These are phyloP conservation scores for Candoia aspera DNA, from an alignment of 2,113 vertebrate species.

Conservation along the genomic window DNA sequence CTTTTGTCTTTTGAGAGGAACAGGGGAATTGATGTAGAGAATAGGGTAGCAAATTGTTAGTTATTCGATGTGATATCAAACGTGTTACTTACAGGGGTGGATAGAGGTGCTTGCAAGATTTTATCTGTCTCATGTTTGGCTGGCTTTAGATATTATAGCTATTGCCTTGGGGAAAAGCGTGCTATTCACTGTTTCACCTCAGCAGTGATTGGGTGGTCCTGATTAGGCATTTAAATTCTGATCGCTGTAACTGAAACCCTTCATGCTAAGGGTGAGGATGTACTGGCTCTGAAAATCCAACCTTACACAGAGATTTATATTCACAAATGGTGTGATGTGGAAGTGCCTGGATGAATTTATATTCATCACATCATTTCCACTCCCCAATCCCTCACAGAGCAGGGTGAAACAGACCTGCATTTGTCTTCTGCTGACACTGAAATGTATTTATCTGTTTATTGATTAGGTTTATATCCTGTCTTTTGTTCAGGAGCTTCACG, in stretches of 20 bases:
- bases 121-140: neutral
- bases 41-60: neutral
- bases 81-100: neutral
- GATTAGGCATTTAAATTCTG: neutral
- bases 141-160: neutral
- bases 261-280: neutral
- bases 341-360: no score
- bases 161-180: neutral
- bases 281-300: neutral
- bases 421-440: neutral
- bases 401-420: neutral
- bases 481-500: neutral
- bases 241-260: neutral
- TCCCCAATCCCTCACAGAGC: neutral
- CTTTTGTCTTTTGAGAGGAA: slow-evolving; percentile 2
- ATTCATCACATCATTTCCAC: neutral
- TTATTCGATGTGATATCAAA: neutral
- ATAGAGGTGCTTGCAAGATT: neutral
- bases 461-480: neutral
- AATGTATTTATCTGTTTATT: neutral
- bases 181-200: neutral
- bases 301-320: neutral
- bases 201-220: neutral
- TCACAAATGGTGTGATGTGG: no score
- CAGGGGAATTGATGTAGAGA: neutral